Evolutionary conservation across 2,113 vertebrate genomes (phyloP).

Genomic region (Monopterus albus): DNA sequence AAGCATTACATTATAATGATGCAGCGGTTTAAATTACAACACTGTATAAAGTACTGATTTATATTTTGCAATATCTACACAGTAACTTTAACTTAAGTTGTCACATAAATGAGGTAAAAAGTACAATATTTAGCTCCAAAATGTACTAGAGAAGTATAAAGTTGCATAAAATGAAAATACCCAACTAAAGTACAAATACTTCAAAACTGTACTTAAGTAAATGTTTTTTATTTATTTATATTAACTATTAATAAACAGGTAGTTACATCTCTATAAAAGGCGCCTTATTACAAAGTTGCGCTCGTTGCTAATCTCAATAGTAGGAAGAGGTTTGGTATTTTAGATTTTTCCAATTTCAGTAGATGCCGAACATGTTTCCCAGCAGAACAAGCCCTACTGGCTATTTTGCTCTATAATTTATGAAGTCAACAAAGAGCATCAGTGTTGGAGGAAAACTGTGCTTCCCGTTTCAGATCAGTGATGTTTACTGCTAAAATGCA

Average conservation of each 20-base stretch:
- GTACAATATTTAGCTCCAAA: no score
- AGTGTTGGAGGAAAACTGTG: slow-evolving; percentile 18
- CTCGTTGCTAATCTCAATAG: no score
- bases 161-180: no score
- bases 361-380: slow-evolving; percentile 23
- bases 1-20: no score
- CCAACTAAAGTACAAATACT: no score
- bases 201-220: no score
- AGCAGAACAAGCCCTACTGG: neutral
- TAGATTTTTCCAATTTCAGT: neutral
- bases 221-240: neutral
- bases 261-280: neutral
- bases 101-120: neutral
- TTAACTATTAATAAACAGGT: neutral
- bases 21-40: no score
- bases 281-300: no score
- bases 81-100: neutral
- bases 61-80: neutral
- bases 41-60: no score
- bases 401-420: slow-evolving; percentile 49
- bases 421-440: slow-evolving; percentile 53
- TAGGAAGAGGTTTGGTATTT: neutral
- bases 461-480: slow-evolving; percentile 21
- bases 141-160: no score
- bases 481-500: slow-evolving; percentile 34